Percentiles rank a stretch among this genome's conserved stretches.
These are phyloP conservation scores for Ophiothrix spiculata DNA, from an alignment of 35 echinoderm and acorn worm species.

Conservation along the genomic window DNA sequence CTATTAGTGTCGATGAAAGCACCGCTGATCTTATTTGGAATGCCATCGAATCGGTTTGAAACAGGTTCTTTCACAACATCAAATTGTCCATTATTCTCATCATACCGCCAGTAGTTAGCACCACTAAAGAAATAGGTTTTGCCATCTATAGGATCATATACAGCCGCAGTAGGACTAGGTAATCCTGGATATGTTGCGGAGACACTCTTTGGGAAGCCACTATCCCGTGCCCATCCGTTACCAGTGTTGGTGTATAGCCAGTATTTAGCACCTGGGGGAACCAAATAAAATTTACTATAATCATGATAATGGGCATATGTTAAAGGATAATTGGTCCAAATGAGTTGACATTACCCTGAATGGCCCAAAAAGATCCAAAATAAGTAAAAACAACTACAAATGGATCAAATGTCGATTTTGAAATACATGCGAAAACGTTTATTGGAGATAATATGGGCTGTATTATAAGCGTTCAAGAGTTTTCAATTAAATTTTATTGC, in stretches of 20 bases:
- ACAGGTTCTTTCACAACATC: background rate
- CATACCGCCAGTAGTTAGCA: background rate
- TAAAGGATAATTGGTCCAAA: no score
- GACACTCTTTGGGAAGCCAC: background rate
- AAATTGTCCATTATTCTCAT: background rate
- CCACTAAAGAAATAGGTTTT: background rate
- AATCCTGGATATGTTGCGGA: background rate
- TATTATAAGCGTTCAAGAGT: no score
- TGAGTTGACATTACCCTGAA: no score
- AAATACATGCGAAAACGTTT: no score
- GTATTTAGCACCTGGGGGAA: background rate
- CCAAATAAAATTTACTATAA: no score
- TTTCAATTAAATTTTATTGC: no score
- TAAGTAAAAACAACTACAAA: no score
- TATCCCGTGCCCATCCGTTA: background rate
- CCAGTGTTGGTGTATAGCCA: background rate
- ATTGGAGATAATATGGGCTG: no score
- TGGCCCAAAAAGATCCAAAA: no score
- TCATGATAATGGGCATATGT: no score
- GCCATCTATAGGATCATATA: background rate
- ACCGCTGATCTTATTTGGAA: background rate
- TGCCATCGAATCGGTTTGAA: background rate
- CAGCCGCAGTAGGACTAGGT: background rate
- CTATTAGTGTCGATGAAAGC: background rate
- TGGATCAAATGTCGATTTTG: no score